Base-by-base conservation (phyloP, 2,113 vertebrate species). In the Ochotona curzoniae region DNA sequence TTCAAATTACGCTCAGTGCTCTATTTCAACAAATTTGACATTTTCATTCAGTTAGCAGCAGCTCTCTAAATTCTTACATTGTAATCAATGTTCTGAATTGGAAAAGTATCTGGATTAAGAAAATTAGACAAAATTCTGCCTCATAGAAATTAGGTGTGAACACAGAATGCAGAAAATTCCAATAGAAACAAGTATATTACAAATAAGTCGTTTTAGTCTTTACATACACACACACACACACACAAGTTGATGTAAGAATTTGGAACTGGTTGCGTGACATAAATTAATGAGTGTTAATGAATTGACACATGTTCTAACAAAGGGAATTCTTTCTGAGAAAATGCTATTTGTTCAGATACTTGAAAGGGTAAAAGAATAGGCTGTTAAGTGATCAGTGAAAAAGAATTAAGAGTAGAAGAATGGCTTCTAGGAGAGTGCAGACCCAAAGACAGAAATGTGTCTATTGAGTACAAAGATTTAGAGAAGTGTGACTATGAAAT, bases 201-300 rank as follows among this genome's bases (percentile, higher is more conserved):
- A n/a, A n/a, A n/a, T n/a, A n/a, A n/a, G n/a, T n/a, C n/a, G n/a
- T n/a, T n/a, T n/a, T n/a, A n/a, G n/a, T n/a, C n/a, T n/a, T n/a
- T n/a, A n/a, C n/a, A n/a, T n/a, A n/a, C n/a, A n/a, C n/a, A n/a
- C n/a, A n/a, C n/a, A n/a, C n/a, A n/a, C n/a, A n/a, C n/a, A n/a
- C n/a, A 47, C 70, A 60, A 10, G 25, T 12, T 75, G 15, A 71
- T 23, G 20, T 18, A 60, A 32, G 20, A 85, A 47, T 28, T 83
- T 1, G 8, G 15, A 71, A 70, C 30, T 63, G 7, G 15, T 5
- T 38, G 8, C 8, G n/a, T 0, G 0, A 5, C 0, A 9, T 8
- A 6, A 2, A 9, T 57, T 82, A 28, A 30, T 51, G 12, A n/a
- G n/a, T n/a, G n/a, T n/a, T n/a, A n/a, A n/a, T 7, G 35, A 75